Conservation (phyloP, 2,797 vertebrate genomes). For the Limnodromus scolopaceus region DNA sequence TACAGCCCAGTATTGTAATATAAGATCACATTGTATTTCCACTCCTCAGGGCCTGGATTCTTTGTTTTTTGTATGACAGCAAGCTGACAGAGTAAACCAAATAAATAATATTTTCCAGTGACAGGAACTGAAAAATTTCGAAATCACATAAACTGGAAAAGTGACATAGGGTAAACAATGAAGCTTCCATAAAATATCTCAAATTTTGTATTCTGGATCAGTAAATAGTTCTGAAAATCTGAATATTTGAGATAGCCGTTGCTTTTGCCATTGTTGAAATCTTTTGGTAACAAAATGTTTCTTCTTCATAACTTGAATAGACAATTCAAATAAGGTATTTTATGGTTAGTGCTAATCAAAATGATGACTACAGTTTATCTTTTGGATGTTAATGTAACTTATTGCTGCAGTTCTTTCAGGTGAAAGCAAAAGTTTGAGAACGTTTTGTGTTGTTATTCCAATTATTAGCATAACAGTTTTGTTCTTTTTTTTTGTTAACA, state of each 20-base stretch:
- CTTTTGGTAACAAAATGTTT: background rate
- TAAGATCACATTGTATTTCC: background rate
- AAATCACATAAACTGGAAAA: background rate
- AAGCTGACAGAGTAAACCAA: background rate
- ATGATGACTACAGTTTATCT: background rate
- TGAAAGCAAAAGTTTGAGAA: background rate
- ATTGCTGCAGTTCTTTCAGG: background rate
- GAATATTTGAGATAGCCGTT: background rate
- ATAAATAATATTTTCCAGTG: background rate
- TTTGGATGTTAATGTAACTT: background rate
- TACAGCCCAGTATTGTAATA: background rate
- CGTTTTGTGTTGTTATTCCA: background rate
- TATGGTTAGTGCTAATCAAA: fast-evolving
- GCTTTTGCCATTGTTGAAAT: background rate
- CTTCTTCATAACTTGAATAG: background rate
- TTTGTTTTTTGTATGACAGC: background rate
- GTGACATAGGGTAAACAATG: background rate
- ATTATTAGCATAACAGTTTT: background rate
- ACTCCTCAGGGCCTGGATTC: background rate
- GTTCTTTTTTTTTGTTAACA: background rate
- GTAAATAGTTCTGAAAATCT: background rate
- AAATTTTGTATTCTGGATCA: background rate
- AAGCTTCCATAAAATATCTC: background rate
- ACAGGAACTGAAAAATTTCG: background rate
- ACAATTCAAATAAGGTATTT: background rate